Evolutionary conservation across 2,888 invertebrate genomes (phyloP).

Genomic region (Spodoptera picta): DNA sequence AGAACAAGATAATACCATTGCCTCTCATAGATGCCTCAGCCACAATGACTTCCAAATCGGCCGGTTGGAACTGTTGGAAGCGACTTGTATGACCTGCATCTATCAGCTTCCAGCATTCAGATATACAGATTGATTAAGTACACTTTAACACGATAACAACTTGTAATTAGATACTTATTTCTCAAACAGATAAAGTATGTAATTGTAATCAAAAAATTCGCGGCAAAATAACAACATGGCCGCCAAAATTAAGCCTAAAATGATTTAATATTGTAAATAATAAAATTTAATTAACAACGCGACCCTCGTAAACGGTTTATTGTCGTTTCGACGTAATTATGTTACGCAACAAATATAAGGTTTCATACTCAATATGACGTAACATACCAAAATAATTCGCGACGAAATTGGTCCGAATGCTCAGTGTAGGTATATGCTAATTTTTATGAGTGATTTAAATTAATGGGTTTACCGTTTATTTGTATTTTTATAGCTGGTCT

Average conservation of each 20-base stretch:
- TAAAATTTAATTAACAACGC: constrained; percentile 30
- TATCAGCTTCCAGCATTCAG: too few species aligned
- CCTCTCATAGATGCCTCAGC: too few species aligned
- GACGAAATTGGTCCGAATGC: constrained; percentile 6
- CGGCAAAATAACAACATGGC: not conserved
- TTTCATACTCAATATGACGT: constrained; percentile 21
- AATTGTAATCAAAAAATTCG: not conserved
- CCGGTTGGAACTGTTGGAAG: too few species aligned
- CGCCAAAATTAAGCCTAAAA: constrained; percentile 8
- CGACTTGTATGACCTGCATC: not conserved
- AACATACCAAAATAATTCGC: constrained; percentile 6
- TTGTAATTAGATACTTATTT: too few species aligned
- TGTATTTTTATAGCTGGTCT: constrained; percentile 2
- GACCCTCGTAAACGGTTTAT: constrained; percentile 46
- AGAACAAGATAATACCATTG: too few species aligned
- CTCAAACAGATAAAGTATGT: not conserved
- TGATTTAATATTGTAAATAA: constrained; percentile 16
- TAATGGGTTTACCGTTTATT: constrained; percentile 1
- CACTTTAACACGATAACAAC: too few species aligned
- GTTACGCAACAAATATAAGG: constrained; percentile 39
- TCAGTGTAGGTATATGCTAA: constrained; percentile 1
- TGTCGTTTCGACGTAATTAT: constrained; percentile 28
- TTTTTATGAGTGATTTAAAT: constrained; percentile 4
- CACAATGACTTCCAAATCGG: too few species aligned
- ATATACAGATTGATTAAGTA: too few species aligned